Percentiles rank a stretch among this genome's conserved stretches.
These are phyloP conservation scores for Gobius niger DNA, from an alignment of 2,113 vertebrate species.

Conservation along the genomic window DNA sequence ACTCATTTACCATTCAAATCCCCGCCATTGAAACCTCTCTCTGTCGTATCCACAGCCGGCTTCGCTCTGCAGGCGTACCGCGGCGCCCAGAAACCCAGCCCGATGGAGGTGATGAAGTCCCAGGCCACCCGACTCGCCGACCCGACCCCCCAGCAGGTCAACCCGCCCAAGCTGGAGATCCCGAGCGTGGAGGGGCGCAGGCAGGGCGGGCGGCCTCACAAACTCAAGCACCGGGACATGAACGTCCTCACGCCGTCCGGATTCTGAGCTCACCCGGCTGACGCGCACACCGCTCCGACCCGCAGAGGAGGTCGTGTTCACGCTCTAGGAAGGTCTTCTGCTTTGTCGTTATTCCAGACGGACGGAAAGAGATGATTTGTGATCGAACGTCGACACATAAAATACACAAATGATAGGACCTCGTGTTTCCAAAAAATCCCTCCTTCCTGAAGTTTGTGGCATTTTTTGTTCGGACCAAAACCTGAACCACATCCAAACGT, in stretches of 20 bases:
- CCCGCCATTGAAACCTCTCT: too few species aligned
- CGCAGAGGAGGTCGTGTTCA: too few species aligned
- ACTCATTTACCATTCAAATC: too few species aligned
- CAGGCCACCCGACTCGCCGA: conserved; percentile 81
- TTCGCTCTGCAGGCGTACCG: conserved; percentile 88
- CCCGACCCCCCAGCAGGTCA: conserved; percentile 68
- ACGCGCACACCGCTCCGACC: neutral
- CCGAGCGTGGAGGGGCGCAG: conserved; percentile 79
- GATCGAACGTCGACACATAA: too few species aligned
- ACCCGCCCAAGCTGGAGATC: conserved; percentile 89
- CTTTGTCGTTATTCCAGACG: too few species aligned
- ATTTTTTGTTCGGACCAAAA: too few species aligned
- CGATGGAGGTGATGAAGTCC: conserved; percentile 90
- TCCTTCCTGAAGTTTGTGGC: too few species aligned
- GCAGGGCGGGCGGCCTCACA: conserved; percentile 80
- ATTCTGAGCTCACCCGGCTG: conserved; percentile 66
- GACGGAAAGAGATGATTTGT: too few species aligned
- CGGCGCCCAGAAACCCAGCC: conserved; percentile 87
- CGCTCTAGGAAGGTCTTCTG: neutral
- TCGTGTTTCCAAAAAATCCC: too few species aligned
- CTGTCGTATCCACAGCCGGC: conserved; percentile 70
- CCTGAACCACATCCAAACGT: too few species aligned
- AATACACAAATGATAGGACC: too few species aligned
- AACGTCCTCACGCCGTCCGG: conserved; percentile 90
- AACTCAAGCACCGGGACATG: conserved; percentile 86